Conservation (phyloP, 23 tunicate species). For the Trididemnum nubilum region DNA sequence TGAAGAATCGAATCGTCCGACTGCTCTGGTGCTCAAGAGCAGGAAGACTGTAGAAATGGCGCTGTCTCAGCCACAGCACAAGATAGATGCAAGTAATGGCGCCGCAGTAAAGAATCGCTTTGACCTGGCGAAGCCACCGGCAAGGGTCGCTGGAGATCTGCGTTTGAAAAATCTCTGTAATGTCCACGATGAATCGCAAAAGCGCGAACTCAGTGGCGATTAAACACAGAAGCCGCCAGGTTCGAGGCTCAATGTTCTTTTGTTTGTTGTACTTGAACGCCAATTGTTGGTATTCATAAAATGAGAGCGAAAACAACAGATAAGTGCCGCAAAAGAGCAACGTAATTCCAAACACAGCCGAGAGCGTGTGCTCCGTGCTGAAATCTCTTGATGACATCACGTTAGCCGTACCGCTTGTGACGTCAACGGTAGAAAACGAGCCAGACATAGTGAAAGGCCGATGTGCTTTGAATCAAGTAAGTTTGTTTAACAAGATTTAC, state of each 20-base stretch:
- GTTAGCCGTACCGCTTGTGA: neutral
- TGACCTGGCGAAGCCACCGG: constrained; percentile 29
- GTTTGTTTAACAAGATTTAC: too few relatives aligned
- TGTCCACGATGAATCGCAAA: neutral
- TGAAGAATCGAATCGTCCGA: constrained; percentile 22
- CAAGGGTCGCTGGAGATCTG: constrained; percentile 13
- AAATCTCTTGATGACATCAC: neutral
- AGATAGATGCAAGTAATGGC: constrained; percentile 53
- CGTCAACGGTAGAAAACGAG: neutral
- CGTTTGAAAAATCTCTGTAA: neutral
- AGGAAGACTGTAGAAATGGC: constrained; percentile 52
- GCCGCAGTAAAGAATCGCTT: constrained; percentile 48
- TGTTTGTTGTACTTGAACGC: neutral
- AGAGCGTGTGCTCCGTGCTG: neutral
- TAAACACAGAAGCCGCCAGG: neutral
- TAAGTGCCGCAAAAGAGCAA: neutral
- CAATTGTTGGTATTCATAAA: neutral
- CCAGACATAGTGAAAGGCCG: too few relatives aligned
- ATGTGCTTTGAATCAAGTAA: too few relatives aligned
- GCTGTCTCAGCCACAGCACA: constrained; percentile 75
- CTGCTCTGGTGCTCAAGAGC: constrained; percentile 34
- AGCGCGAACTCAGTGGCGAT: neutral
- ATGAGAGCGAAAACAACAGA: neutral
- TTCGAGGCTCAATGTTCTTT: neutral
- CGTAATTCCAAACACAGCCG: neutral